These are phyloP conservation scores for Neoitamus cyanurus DNA, from an alignment of 2,888 invertebrate genomes.

Conservation along the genomic window DNA sequence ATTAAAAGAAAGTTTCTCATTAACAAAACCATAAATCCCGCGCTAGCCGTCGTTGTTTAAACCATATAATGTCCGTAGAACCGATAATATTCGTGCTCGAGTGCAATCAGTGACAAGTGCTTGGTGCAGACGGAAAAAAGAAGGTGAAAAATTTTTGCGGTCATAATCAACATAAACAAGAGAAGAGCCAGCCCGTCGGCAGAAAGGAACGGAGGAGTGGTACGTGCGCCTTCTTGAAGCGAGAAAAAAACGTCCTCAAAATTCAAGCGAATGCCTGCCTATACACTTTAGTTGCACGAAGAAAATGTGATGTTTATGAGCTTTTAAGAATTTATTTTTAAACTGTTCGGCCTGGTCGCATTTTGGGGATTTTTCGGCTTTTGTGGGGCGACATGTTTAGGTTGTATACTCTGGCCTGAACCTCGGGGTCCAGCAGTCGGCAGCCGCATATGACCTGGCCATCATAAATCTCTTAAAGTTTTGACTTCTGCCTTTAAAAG, in stretches of 20 bases:
- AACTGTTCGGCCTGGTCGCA: neutral
- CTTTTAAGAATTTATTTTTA: constrained; percentile 39
- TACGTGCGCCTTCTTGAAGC: neutral
- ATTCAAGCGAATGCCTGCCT: neutral
- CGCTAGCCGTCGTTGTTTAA: neutral
- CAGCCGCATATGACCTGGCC: neutral
- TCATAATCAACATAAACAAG: constrained; percentile 15
- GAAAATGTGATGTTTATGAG: constrained; percentile 37
- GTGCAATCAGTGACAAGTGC: constrained; percentile 4
- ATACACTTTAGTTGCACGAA: neutral
- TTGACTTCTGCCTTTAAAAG: neutral
- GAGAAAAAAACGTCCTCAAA: neutral
- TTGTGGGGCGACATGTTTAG: neutral
- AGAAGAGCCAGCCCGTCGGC: neutral
- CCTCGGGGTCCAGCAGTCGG: neutral
- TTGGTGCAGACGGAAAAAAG: neutral
- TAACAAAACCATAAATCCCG: neutral
- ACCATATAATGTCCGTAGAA: neutral
- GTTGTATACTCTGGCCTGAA: neutral
- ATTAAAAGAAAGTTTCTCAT: constrained; percentile 3
- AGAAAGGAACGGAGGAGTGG: constrained; percentile 7
- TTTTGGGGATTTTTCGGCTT: constrained; percentile 4
- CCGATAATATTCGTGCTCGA: neutral
- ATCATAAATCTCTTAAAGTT: neutral
- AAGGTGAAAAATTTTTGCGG: neutral